These are phyloP conservation scores for Heliconius hewitsoni DNA, from an alignment of 1,140 invertebrate species.

Conservation along the genomic window DNA sequence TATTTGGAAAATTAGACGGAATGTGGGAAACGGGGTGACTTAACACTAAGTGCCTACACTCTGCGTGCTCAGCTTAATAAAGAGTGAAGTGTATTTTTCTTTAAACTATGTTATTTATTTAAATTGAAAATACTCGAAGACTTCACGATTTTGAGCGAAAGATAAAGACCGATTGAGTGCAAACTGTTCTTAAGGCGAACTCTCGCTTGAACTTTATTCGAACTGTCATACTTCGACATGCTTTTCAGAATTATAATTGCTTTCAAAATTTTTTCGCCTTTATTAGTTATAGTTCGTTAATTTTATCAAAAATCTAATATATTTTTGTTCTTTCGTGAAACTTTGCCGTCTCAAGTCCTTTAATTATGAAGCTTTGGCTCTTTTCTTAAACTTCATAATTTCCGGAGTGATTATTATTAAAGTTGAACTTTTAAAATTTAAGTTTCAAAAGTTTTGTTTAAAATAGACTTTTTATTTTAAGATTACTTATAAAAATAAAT, in stretches of 20 bases:
- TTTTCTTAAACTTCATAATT: constrained; percentile 11
- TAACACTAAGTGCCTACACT: neutral
- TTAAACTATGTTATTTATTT: neutral
- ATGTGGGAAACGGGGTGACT: neutral
- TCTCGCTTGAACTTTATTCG: constrained; percentile 15
- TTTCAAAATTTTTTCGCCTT: neutral
- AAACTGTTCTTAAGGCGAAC: constrained; percentile 19
- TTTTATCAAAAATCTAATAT: neutral
- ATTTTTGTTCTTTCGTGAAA: neutral
- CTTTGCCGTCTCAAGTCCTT: constrained; percentile 2
- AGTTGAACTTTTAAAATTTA: constrained; percentile 2
- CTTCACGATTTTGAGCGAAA: constrained; percentile 26
- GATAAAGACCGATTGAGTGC: constrained; percentile 17
- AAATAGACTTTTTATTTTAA: neutral
- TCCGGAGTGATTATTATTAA: constrained; percentile 8
- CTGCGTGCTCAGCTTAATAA: neutral
- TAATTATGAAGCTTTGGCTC: constrained; percentile 1
- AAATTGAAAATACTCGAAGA: constrained; percentile 13
- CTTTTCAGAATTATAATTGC: constrained; percentile 26
- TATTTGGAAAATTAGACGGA: neutral
- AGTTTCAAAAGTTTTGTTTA: neutral
- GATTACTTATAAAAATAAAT: neutral
- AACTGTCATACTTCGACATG: constrained; percentile 17
- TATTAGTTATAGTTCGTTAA: constrained; percentile 12
- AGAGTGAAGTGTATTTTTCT: neutral